phyloP scores from a whole-genome alignment of 2,797 vertebrate genomes.

The Sebastes elongatus region DNA sequence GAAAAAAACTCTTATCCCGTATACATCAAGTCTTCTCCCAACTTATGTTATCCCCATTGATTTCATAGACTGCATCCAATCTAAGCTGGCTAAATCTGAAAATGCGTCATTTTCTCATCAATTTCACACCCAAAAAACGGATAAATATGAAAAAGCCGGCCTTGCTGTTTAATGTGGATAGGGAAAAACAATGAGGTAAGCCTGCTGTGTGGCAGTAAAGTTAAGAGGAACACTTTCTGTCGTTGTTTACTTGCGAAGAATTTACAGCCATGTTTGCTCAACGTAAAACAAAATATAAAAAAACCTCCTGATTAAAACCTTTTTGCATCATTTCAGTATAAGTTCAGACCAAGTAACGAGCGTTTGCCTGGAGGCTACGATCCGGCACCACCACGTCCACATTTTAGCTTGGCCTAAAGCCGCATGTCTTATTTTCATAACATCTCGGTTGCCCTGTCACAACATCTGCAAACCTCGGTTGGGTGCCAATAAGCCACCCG shows the following conservation, averaged over 20 bases:
- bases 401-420: neutral
- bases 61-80: neutral
- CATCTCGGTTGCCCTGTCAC: slow-evolving; percentile 26
- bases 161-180: neutral
- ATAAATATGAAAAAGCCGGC: neutral
- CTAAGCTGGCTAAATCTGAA: neutral
- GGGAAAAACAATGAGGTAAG: slow-evolving; percentile 13
- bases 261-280: slow-evolving; percentile 19
- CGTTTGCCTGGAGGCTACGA: neutral
- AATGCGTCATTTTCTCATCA: neutral
- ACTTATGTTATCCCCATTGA: neutral
- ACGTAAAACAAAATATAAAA: neutral
- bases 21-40: neutral
- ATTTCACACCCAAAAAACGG: neutral
- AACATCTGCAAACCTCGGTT: slow-evolving; percentile 44
- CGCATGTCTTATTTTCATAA: slow-evolving; percentile 26
- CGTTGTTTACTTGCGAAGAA: slow-evolving; percentile 19
- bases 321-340: neutral
- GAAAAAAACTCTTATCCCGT: neutral
- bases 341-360: neutral
- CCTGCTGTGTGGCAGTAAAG: slow-evolving; percentile 18
- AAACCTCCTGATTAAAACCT: slow-evolving; percentile 5
- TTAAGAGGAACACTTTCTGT: neutral
- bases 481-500: slow-evolving; percentile 39
- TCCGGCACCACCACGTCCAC: neutral